Evolutionary conservation across 1,140 invertebrate species (phyloP), one percentile per base, ranked within the genome.

Genomic region (Leptinotarsa undecemlineata): DNA sequence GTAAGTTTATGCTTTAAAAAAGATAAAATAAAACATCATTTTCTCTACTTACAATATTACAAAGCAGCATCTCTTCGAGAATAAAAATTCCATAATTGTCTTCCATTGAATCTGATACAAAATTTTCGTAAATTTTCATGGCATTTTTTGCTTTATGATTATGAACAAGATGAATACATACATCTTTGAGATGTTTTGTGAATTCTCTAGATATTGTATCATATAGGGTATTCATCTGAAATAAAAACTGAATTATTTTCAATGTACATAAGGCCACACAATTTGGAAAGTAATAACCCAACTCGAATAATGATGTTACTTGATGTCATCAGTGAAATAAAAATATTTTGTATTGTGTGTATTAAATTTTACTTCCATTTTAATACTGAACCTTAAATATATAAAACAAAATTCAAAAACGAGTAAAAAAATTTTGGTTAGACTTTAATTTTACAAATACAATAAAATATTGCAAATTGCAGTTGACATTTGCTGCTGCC

Each of bases 91-190:
- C 79, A 72, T 78, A 80, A 26, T 64, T 68, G 42, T 69, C 48
- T 13, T 76, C 74, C 15, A 70, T 57, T 57, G 60, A n/a, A 11
- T 74, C 68, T 64, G 68, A 61, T 61, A 80, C 33, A 72, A 81
- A 81, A 26, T 67, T 33, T 61, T 75, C 23, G 74, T 80, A 81
- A 63, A 81, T 79, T 23, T 61, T 66, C 42, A 81, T 70, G n/a
- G 81, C 81, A n/a, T 77, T 71, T 26, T 76, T 72, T 13, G 77
- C 72, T 33, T 78, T 70, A 21, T 61, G 60, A 71, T 79, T 78
- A 72, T 82, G 76, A 60, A 82, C 75, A 15, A 83, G 74, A 75
- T 79, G 70, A 11, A 79, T 71, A 71, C 81, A 83, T n/a, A 82
- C 48, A 57, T 74, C 74, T 60, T 82, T 72, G 14, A 84, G 62